A percentile compares a stretch with the other conserved stretches of the same genome.
Conservation (phyloP, 2,113 vertebrate species). For the Taxidea taxus region DNA sequence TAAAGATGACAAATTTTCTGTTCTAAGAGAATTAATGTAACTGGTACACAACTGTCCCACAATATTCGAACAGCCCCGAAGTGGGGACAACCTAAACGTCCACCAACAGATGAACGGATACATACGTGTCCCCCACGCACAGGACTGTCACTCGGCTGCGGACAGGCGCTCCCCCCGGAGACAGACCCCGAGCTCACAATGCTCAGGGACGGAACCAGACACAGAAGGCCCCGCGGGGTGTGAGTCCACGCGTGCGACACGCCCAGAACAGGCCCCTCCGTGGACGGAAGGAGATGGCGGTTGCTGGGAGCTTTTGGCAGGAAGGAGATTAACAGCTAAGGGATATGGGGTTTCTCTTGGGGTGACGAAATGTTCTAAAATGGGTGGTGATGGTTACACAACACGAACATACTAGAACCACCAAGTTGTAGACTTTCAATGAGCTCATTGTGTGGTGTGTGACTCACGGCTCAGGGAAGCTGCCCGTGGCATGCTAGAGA, state of each 20-base stretch:
- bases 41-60: neutral
- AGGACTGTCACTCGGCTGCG: neutral
- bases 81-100: neutral
- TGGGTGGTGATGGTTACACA: too few species aligned
- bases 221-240: neutral
- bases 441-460: too few species aligned
- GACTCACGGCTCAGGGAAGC: neutral
- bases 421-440: too few species aligned
- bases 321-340: neutral
- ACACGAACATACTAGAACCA: neutral
- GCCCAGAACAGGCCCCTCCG: too few species aligned
- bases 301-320: neutral
- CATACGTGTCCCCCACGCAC: accelerated
- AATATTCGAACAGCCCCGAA: neutral
- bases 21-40: neutral
- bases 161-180: accelerated
- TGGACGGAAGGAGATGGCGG: neutral
- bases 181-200: accelerated
- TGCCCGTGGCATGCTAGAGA: accelerated
- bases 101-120: accelerated
- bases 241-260: neutral
- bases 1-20: neutral
- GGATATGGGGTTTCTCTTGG: neutral
- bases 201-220: neutral
- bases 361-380: neutral